phyloP scores from a whole-genome alignment of 2,113 vertebrate genomes.

The Dicaeum eximium region DNA sequence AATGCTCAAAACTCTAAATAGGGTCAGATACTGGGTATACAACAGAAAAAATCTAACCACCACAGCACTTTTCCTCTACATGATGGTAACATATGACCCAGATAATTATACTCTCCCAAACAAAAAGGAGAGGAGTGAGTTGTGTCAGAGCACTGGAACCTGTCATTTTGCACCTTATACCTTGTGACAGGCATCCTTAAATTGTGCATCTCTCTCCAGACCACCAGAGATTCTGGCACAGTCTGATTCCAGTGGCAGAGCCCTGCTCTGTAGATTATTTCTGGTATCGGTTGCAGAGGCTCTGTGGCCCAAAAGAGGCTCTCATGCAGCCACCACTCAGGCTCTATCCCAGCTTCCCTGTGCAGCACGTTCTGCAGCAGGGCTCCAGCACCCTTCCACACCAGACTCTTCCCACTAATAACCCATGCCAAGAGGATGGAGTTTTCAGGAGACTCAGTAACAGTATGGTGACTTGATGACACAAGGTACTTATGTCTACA shows the following conservation, averaged over 20 bases:
- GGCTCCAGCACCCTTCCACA: background rate
- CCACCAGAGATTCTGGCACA: background rate
- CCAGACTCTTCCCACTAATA: background rate
- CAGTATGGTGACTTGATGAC: background rate
- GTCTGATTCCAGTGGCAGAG: background rate
- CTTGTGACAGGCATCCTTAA: slow-evolving; percentile 12
- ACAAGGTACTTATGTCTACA: background rate
- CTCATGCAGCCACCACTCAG: fast-evolving
- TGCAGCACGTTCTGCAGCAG: fast-evolving
- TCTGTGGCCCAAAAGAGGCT: background rate
- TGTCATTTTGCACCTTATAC: background rate
- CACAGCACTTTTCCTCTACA: background rate
- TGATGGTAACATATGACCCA: background rate
- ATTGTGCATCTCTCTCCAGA: slow-evolving; percentile 9
- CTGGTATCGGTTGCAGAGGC: background rate
- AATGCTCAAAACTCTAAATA: background rate
- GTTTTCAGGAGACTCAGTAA: background rate
- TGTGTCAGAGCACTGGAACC: background rate
- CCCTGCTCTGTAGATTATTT: background rate
- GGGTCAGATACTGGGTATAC: background rate
- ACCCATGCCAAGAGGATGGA: background rate
- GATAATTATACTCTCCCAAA: background rate
- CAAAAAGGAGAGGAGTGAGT: background rate
- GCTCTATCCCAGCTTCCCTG: background rate
- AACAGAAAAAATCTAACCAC: background rate